A percentile compares a stretch with the other conserved stretches of the same genome.
These are phyloP conservation scores for Meandrusa payeni DNA, from an alignment of 2,888 invertebrate genomes.

Conservation along the genomic window DNA sequence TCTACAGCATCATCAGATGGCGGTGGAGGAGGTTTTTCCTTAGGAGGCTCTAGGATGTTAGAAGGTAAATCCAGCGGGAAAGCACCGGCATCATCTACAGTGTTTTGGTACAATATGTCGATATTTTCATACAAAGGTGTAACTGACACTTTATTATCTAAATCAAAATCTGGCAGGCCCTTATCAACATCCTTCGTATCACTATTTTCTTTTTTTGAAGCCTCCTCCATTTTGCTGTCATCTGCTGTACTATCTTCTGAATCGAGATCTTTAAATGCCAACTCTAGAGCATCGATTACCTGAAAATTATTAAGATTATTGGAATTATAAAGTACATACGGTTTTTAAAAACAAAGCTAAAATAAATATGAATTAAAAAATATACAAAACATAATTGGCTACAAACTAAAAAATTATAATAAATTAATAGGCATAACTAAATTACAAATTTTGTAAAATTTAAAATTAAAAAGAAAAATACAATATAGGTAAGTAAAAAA, in stretches of 20 bases:
- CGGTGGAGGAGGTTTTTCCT: slow-evolving; percentile 92
- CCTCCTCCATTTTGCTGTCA: slow-evolving; percentile 62
- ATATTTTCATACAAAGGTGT: slow-evolving; percentile 83
- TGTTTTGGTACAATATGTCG: slow-evolving; percentile 76
- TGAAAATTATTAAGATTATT: slow-evolving; percentile 40
- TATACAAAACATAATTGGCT: neutral
- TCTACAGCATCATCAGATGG: slow-evolving; percentile 79
- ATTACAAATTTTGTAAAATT: slow-evolving; percentile 11
- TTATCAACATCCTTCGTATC: slow-evolving; percentile 31
- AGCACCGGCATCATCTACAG: slow-evolving; percentile 46
- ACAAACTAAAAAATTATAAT: neutral
- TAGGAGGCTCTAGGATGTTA: slow-evolving; percentile 86
- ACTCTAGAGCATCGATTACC: slow-evolving; percentile 83
- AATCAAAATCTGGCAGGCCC: slow-evolving; percentile 45
- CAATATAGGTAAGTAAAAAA: slow-evolving; percentile 8
- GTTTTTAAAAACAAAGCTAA: slow-evolving; percentile 19
- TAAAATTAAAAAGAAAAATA: slow-evolving; percentile 26
- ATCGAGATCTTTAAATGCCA: slow-evolving; percentile 83
- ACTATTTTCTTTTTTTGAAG: slow-evolving; percentile 26
- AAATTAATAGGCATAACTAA: too few species aligned
- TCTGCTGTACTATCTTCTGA: slow-evolving; percentile 59
- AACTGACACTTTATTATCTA: slow-evolving; percentile 60
- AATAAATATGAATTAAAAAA: slow-evolving; percentile 13
- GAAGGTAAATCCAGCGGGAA: slow-evolving; percentile 82
- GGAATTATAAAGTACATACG: slow-evolving; percentile 15